phyloP scores from a whole-genome alignment of 2,113 vertebrate species.

The Pongo abelii region DNA sequence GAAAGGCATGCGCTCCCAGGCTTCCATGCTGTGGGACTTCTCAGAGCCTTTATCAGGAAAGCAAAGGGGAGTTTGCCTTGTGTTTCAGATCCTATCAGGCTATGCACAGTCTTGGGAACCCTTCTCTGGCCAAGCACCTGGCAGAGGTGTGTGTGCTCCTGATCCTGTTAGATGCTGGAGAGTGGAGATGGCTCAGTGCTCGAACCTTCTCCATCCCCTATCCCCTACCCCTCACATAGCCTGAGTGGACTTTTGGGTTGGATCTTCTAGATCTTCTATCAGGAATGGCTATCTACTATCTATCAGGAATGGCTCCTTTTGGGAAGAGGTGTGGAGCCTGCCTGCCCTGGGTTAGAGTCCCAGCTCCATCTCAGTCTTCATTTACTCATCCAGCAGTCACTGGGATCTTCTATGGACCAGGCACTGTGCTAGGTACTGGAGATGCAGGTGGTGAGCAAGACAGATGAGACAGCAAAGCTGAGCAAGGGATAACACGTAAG shows the following conservation, averaged over 20 bases:
- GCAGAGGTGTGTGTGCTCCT: not conserved
- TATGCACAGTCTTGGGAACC: not conserved
- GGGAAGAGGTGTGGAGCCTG: not conserved
- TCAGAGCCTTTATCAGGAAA: not conserved
- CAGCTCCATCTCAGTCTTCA: not conserved
- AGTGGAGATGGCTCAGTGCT: not conserved
- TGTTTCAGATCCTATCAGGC: not conserved
- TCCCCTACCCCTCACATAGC: no score
- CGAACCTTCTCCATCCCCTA: not conserved
- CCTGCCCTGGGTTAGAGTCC: not conserved
- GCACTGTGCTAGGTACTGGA: fast-evolving
- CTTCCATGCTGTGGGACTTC: not conserved
- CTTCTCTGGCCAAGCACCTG: not conserved
- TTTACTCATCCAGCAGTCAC: not conserved
- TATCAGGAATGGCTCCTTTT: not conserved
- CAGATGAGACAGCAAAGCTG: not conserved
- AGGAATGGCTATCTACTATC: not conserved
- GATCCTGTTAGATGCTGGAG: not conserved
- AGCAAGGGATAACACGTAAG: not conserved
- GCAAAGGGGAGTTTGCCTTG: not conserved
- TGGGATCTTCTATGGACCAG: not conserved
- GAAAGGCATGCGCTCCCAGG: not conserved
- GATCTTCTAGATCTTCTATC: no score
- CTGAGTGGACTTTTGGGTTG: not conserved
- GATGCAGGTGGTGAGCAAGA: not conserved